Base-by-base conservation (phyloP, 2,797 vertebrate genomes). In the Syndactyla subalaris region DNA sequence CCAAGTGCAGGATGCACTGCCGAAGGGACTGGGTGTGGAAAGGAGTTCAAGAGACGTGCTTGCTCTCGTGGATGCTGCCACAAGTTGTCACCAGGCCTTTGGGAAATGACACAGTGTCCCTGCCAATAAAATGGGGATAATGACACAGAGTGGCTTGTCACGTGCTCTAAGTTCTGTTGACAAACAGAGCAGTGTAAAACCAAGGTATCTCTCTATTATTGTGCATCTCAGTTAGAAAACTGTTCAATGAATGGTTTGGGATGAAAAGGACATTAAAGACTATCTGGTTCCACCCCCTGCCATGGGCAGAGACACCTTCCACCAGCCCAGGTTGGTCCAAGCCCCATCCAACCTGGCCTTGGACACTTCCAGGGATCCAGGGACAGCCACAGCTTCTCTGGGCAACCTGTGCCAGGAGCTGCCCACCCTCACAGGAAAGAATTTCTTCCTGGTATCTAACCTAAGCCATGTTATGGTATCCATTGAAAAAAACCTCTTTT, bases 261-360 rank as follows among this genome's bases (percentile, higher is more conserved):
- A 41, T 46, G 59, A n/a, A 72, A 72, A 9, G 52, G 46, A n/a
- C 20, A 34, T 41, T 59, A 59, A 23, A 72, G 29, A 5, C 10
- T 7, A 22, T 6, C 34, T 29, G 6, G 10, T 68, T 49, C 19
- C 45, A 67, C 9, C 14, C 36, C 57, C 51, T 70, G 27, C 9
- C 55, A 18, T 7, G 6, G 8, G 7, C 38, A 51, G 27, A 10
- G 45, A 46, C 51, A 58, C 3, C 21, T 84, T 21, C 46, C 39
- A 54, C 39, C 5, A 0, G 7, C 13, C 13, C 46, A 66, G 59
- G 30, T 0, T 48, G 15, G 30, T 78, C 73, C 39, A 46, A 46
- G 7, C 14, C 14, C n/a, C 0, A 0, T 59, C 45, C 39, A 41
- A 0, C 34, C 52, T 59, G 30, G 34, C 22, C 9, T 59, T 5